Evolutionary conservation across 2,113 vertebrate species (phyloP).

Genomic region (Carassius gibelio): DNA sequence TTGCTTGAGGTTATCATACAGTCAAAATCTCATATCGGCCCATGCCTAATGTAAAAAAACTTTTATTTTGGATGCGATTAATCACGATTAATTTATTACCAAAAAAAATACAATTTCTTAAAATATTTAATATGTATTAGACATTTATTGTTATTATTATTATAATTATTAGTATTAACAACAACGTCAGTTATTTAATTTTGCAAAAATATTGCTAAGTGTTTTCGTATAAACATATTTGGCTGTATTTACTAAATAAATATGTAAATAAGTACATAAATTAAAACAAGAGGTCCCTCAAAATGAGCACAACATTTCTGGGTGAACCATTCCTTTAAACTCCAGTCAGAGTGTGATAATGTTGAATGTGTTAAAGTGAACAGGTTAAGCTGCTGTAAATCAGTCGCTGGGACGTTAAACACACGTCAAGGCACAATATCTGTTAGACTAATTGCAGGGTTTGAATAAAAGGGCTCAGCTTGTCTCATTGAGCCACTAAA

Average conservation of each 20-base stretch:
- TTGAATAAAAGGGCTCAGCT: slow-evolving; percentile 44
- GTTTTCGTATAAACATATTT: neutral
- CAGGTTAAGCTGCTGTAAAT: slow-evolving; percentile 7
- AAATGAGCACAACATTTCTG: neutral
- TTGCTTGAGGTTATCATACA: too few relatives aligned
- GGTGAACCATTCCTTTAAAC: neutral
- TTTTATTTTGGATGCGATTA: too few relatives aligned
- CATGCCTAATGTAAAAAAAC: too few relatives aligned
- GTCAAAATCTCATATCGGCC: too few relatives aligned
- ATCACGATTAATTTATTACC: too few relatives aligned
- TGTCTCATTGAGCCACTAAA: slow-evolving; percentile 1
- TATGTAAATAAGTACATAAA: neutral
- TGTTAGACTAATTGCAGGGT: slow-evolving; percentile 42
- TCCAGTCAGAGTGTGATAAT: neutral
- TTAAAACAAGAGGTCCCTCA: neutral
- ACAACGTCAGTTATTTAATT: neutral
- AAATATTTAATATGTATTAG: too few relatives aligned
- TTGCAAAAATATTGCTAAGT: neutral
- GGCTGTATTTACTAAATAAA: neutral
- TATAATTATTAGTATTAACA: too few relatives aligned
- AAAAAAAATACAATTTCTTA: too few relatives aligned
- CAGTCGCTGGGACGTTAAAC: neutral
- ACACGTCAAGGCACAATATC: slow-evolving; percentile 29
- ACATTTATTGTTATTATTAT: too few relatives aligned
- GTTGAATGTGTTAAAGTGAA: neutral